A percentile compares a stretch with the other conserved stretches of the same genome.
Evolutionary conservation across 2,797 vertebrate genomes (phyloP).

Genomic region (Fundulus diaphanus): DNA sequence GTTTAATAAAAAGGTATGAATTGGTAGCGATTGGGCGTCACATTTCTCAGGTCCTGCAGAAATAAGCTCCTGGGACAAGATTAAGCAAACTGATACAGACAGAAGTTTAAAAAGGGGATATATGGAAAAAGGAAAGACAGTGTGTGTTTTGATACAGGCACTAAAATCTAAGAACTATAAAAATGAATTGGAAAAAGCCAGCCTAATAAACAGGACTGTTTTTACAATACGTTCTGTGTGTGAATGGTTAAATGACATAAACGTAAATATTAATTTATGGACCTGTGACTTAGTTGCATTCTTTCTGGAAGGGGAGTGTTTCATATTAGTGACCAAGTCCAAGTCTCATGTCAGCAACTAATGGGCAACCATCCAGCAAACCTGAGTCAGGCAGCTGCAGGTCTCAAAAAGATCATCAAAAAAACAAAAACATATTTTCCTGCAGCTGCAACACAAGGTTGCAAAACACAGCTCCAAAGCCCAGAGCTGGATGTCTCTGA

Average conservation of each 20-base stretch:
- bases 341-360: slow-evolving; percentile 37
- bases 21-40: too few relatives aligned
- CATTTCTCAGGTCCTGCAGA: too few relatives aligned
- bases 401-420: slow-evolving; percentile 23
- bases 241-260: not conserved
- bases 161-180: not conserved
- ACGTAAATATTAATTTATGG: not conserved
- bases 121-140: slow-evolving; percentile 14
- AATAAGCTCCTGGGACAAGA: slow-evolving; percentile 21
- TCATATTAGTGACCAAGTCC: not conserved
- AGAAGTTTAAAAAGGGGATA: slow-evolving; percentile 2
- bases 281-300: not conserved
- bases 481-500: slow-evolving; percentile 43
- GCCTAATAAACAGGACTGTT: slow-evolving; percentile 20
- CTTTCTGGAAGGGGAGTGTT: not conserved
- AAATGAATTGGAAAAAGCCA: slow-evolving; percentile 17
- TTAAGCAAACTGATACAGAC: slow-evolving; percentile 12
- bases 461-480: slow-evolving; percentile 38
- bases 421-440: slow-evolving; percentile 45
- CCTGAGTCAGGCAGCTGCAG: slow-evolving; percentile 27
- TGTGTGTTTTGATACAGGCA: slow-evolving; percentile 6
- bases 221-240: not conserved
- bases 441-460: slow-evolving; percentile 49
- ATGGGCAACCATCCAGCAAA: slow-evolving; percentile 43
- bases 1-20: slow-evolving; percentile 7